Percentiles rank a stretch among this genome's conserved stretches.
These are phyloP conservation scores for Micrastur ruficollis DNA, from an alignment of 2,797 vertebrate genomes.

Conservation along the genomic window DNA sequence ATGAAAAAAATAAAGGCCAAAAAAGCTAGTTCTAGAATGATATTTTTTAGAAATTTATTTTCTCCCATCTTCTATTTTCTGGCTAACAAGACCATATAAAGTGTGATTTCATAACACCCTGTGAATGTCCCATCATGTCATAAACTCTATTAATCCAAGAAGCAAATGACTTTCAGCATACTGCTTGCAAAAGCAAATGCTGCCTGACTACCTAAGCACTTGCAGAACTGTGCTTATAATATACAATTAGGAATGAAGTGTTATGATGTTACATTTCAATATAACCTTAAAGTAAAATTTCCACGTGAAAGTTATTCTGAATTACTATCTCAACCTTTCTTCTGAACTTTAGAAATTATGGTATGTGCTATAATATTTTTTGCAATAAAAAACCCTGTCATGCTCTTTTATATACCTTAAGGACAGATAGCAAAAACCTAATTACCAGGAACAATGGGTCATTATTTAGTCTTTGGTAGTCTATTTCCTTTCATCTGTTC, in stretches of 20 bases:
- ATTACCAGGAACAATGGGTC: background rate
- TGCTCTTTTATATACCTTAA: background rate
- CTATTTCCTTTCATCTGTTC: background rate
- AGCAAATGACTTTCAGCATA: background rate
- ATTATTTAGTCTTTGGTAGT: background rate
- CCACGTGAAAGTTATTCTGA: background rate
- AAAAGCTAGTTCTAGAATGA: background rate
- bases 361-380: background rate
- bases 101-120: background rate
- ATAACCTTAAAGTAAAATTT: background rate
- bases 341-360: background rate
- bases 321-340: background rate
- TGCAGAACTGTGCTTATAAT: background rate
- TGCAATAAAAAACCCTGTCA: background rate
- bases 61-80: background rate
- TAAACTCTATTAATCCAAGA: background rate
- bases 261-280: background rate
- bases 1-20: background rate
- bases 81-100: background rate
- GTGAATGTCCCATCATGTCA: background rate
- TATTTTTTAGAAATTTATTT: background rate
- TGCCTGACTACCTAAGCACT: background rate
- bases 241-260: background rate
- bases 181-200: background rate
- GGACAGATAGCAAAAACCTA: background rate